phyloP scores from a whole-genome alignment of 2,113 vertebrate genomes.

The Empidonax traillii region DNA sequence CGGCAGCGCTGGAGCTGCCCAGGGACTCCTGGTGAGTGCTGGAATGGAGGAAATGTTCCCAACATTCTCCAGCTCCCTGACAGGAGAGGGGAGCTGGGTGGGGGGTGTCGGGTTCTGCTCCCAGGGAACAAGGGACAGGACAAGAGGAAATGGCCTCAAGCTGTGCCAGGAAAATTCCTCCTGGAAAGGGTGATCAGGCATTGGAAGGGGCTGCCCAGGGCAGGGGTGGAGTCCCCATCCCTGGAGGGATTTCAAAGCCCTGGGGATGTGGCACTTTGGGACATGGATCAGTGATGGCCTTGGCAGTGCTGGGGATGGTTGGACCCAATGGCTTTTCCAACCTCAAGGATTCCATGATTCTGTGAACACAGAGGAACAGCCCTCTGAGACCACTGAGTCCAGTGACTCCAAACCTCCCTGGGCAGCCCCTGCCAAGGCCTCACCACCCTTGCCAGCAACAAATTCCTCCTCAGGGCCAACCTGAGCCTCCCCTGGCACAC shows the following conservation, averaged over 20 bases:
- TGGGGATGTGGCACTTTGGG: not conserved
- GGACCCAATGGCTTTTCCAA: not conserved
- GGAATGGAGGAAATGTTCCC: not conserved
- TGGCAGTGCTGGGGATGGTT: not conserved
- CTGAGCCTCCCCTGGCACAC: not conserved
- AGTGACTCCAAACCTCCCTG: not conserved
- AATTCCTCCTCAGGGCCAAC: rapidly evolving
- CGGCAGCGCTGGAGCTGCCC: rapidly evolving
- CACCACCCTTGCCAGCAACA: not conserved
- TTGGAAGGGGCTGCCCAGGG: not conserved
- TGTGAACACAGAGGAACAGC: not conserved
- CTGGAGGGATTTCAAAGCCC: not conserved
- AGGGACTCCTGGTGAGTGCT: too few species aligned
- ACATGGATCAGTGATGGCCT: not conserved
- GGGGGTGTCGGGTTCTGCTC: not conserved
- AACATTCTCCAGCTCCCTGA: not conserved
- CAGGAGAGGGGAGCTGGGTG: not conserved
- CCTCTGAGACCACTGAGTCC: not conserved
- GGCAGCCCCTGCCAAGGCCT: not conserved
- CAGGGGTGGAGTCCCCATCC: not conserved
- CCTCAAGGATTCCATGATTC: not conserved
- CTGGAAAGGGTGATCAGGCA: not conserved
- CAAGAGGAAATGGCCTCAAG: not conserved
- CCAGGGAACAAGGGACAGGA: not conserved
- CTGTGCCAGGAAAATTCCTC: not conserved